Percentiles rank a stretch among this genome's conserved stretches.
These are phyloP conservation scores for Phrixothrix hirtus DNA, from an alignment of 2,888 invertebrate species.

Conservation along the genomic window DNA sequence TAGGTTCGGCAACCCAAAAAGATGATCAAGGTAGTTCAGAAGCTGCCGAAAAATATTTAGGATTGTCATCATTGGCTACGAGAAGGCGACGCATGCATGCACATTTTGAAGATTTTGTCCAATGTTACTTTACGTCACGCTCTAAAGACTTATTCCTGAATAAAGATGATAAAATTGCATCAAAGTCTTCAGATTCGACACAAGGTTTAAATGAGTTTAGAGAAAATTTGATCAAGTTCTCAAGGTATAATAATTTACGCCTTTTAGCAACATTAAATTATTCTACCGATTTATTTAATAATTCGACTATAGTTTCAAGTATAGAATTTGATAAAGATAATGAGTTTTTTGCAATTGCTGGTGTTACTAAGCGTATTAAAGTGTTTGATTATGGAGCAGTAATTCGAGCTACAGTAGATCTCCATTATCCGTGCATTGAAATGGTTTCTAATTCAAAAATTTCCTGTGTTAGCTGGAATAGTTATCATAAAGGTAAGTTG, in stretches of 20 bases:
- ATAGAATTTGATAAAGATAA: constrained; percentile 96
- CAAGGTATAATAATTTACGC: constrained; percentile 75
- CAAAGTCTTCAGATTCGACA: constrained; percentile 40
- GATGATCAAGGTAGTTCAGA: constrained; percentile 41
- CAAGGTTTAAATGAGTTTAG: constrained; percentile 75
- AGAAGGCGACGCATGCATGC: constrained; percentile 76
- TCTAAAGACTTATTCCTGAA: constrained; percentile 73
- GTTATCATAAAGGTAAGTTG: constrained; percentile 72
- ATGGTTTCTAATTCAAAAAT: constrained; percentile 93
- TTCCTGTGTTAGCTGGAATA: constrained; percentile 93
- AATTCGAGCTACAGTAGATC: constrained; percentile 82
- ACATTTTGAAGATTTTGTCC: constrained; percentile 88
- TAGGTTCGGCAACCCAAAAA: constrained; percentile 55
- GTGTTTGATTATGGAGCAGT: constrained; percentile 88
- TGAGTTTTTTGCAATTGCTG: constrained; percentile 94
- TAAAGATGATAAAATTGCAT: constrained; percentile 46
- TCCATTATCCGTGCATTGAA: constrained; percentile 90
- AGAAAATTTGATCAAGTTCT: constrained; percentile 84
- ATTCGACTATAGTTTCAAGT: constrained; percentile 84
- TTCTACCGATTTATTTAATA: constrained; percentile 85
- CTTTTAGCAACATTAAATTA: constrained; percentile 87
- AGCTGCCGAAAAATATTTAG: constrained; percentile 41
- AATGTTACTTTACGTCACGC: constrained; percentile 81
- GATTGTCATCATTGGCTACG: constrained; percentile 63
- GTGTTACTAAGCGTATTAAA: constrained; percentile 92